Conservation (phyloP, 2,797 vertebrate species). For the Acestrorhynchus altus region DNA sequence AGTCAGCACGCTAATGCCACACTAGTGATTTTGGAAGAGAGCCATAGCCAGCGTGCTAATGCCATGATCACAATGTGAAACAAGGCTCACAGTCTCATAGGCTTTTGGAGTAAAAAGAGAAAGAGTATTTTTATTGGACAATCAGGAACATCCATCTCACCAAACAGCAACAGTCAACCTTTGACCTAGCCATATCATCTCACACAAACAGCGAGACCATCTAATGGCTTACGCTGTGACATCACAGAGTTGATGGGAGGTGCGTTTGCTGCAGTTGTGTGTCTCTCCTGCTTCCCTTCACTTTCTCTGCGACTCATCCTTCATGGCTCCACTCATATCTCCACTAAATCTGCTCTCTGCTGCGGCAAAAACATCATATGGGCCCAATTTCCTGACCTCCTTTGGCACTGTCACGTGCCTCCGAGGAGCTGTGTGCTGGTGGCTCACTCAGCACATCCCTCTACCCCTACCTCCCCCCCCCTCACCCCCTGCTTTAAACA, state of each 20-base stretch:
- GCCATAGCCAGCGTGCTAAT: too few species aligned
- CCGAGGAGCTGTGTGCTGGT: conserved; percentile 68
- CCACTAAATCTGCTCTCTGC: conserved; percentile 75
- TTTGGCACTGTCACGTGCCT: conserved; percentile 68
- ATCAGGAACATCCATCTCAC: neutral
- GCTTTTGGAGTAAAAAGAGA: too few species aligned
- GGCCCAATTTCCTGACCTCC: conserved; percentile 81
- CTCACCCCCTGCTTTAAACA: too few species aligned
- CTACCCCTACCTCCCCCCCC: conserved; percentile 50
- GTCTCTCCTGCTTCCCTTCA: conserved; percentile 77
- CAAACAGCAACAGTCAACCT: neutral
- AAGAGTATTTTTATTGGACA: neutral
- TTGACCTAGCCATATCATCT: conserved; percentile 10
- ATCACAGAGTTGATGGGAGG: conserved; percentile 17
- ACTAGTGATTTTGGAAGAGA: too few species aligned
- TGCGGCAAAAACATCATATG: conserved; percentile 83
- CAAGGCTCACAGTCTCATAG: too few species aligned
- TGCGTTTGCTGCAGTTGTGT: conserved; percentile 42
- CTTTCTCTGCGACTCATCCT: conserved; percentile 73
- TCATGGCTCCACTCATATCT: conserved; percentile 71
- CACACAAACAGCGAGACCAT: conserved; percentile 1
- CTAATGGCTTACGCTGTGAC: neutral
- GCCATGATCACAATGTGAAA: too few species aligned
- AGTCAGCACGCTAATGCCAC: too few species aligned
- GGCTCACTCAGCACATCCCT: conserved; percentile 65